These are phyloP conservation scores for Dicyrtomina minuta DNA, from an alignment of 2,888 invertebrate genomes.

Conservation along the genomic window DNA sequence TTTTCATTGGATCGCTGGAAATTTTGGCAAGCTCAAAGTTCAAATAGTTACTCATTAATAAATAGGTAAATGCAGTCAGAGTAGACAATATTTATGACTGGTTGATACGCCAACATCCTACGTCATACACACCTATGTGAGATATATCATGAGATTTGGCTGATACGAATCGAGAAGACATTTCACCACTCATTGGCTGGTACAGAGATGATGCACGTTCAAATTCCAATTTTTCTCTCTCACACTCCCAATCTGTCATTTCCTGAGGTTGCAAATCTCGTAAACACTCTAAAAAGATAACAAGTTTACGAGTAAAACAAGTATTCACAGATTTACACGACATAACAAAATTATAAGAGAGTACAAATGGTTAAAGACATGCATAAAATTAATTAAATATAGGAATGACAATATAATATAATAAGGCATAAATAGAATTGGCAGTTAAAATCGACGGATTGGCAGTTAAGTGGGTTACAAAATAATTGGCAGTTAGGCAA, in stretches of 20 bases:
- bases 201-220: conserved; percentile 73
- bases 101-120: too few relatives aligned
- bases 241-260: conserved; percentile 79
- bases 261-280: conserved; percentile 56
- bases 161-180: conserved; percentile 66
- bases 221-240: conserved; percentile 77
- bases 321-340: background rate
- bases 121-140: conserved; percentile 46
- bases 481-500: too few relatives aligned
- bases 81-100: too few relatives aligned
- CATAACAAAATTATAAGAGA: background rate
- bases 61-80: too few relatives aligned
- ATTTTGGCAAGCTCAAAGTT: too few relatives aligned
- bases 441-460: too few relatives aligned
- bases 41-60: too few relatives aligned
- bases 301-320: conserved; percentile 14
- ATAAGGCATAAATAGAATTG: too few relatives aligned
- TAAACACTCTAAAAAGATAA: conserved; percentile 54
- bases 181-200: conserved; percentile 62
- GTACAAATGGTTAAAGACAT: background rate
- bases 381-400: too few relatives aligned
- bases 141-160: conserved; percentile 61
- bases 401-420: too few relatives aligned
- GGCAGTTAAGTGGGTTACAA: too few relatives aligned
- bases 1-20: too few relatives aligned